phyloP scores from a whole-genome alignment of 2,888 invertebrate species.

The Camptogramma bilineatum region DNA sequence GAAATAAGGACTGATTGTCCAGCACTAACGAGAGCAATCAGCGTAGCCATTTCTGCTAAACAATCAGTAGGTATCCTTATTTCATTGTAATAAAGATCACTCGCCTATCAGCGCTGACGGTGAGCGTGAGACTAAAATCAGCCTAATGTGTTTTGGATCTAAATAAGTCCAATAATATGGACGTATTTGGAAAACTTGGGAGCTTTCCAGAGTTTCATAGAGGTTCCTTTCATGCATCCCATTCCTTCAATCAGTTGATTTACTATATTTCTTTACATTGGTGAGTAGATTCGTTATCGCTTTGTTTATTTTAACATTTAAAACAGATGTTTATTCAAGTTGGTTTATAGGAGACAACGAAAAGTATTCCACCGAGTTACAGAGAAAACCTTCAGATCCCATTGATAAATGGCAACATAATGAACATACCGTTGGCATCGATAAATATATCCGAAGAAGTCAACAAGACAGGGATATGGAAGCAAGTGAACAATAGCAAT shows the following conservation, averaged over 20 bases:
- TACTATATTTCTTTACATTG: slow-evolving; percentile 48
- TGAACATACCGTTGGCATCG: slow-evolving; percentile 93
- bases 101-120: too few species aligned
- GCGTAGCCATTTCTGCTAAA: too few species aligned
- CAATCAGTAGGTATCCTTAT: background rate
- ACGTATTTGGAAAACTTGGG: background rate
- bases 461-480: slow-evolving; percentile 97
- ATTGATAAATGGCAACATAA: slow-evolving; percentile 94
- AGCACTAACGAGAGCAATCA: too few species aligned
- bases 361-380: slow-evolving; percentile 79
- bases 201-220: background rate
- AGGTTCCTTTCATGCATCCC: slow-evolving; percentile 4
- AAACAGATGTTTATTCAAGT: slow-evolving; percentile 54
- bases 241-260: slow-evolving; percentile 56
- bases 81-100: too few species aligned
- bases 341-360: slow-evolving; percentile 75
- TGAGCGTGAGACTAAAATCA: too few species aligned
- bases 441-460: slow-evolving; percentile 98
- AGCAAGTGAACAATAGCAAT: slow-evolving; percentile 92
- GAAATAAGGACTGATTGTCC: too few species aligned
- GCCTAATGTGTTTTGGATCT: too few species aligned
- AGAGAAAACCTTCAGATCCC: slow-evolving; percentile 93
- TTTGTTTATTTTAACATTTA: slow-evolving; percentile 31
- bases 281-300: slow-evolving; percentile 49
- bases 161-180: background rate